phyloP scores from a whole-genome alignment of 2,113 vertebrate genomes.

The Gasterosteus aculeatus region DNA sequence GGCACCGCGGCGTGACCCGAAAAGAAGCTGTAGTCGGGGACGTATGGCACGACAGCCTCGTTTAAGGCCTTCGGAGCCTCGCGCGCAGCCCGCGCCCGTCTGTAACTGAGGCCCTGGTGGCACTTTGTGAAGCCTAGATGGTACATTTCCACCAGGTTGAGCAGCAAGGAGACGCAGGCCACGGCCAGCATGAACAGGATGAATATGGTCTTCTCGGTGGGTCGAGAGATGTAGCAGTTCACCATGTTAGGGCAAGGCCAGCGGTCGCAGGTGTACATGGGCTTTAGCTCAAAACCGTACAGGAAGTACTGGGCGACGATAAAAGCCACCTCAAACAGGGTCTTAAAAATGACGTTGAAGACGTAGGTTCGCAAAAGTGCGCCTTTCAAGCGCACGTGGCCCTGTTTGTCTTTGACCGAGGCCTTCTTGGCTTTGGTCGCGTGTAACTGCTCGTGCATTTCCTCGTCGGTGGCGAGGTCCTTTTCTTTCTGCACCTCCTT shows the following conservation, averaged over 20 bases:
- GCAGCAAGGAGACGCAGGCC: constrained; percentile 86
- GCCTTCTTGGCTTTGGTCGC: constrained; percentile 58
- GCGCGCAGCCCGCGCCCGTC: constrained; percentile 17
- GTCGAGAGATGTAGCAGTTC: constrained; percentile 90
- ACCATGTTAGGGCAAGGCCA: constrained; percentile 88
- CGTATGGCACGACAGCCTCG: constrained; percentile 73
- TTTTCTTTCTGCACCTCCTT: constrained; percentile 80
- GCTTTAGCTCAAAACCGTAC: constrained; percentile 87
- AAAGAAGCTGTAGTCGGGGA: constrained; percentile 79
- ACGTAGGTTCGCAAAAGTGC: constrained; percentile 86
- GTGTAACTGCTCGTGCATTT: constrained; percentile 67
- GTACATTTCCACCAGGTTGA: constrained; percentile 90
- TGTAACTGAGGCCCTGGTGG: constrained; percentile 73
- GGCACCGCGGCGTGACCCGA: constrained; percentile 54
- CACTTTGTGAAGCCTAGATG: constrained; percentile 87
- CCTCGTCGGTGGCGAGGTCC: constrained; percentile 31
- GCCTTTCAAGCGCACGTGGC: constrained; percentile 82
- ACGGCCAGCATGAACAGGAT: constrained; percentile 90
- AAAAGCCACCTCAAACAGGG: constrained; percentile 88
- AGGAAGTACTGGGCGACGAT: constrained; percentile 88
- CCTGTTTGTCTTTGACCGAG: constrained; percentile 70
- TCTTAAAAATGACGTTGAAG: constrained; percentile 88
- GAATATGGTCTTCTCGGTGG: constrained; percentile 91
- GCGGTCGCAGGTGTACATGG: constrained; percentile 87
- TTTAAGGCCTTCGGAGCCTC: constrained; percentile 57